Conservation (phyloP, 2,113 vertebrate genomes). For the Amphiprion ocellaris region DNA sequence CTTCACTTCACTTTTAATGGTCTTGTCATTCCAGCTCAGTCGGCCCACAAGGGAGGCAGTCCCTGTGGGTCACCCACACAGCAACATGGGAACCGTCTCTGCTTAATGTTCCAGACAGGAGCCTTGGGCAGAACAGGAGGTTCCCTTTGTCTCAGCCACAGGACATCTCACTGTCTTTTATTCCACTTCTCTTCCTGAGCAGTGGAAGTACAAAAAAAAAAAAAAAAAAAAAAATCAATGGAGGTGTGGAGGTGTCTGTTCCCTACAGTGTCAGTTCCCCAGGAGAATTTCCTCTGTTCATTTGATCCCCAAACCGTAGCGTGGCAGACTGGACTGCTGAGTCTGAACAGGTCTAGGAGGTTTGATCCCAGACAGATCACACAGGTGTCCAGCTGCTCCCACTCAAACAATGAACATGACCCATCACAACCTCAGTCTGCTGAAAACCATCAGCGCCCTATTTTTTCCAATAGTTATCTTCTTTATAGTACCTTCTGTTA, state of each 20-base stretch:
- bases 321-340: conserved; percentile 33
- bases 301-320: conserved; percentile 66
- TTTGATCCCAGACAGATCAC: conserved; percentile 60
- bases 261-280: conserved; percentile 51
- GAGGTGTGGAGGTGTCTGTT: conserved; percentile 44
- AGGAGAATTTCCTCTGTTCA: conserved; percentile 60
- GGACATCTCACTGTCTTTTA: conserved; percentile 65
- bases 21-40: conserved; percentile 50
- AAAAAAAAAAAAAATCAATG: conserved; percentile 60
- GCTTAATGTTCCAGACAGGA: conserved; percentile 78
- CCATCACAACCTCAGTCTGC: conserved; percentile 16
- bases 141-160: conserved; percentile 67
- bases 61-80: conserved; percentile 57
- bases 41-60: conserved; percentile 47
- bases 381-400: conserved; percentile 70
- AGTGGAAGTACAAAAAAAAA: conserved; percentile 22
- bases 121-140: conserved; percentile 68
- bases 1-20: conserved; percentile 43
- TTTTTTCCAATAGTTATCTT: not conserved
- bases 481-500: not conserved
- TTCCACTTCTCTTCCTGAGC: conserved; percentile 49
- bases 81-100: conserved; percentile 67
- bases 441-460: conserved; percentile 9
- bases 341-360: conserved; percentile 43
- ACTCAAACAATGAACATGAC: conserved; percentile 46